Base-by-base conservation (phyloP, 1,140 invertebrate genomes). In the Drosophila jambulina region DNA sequence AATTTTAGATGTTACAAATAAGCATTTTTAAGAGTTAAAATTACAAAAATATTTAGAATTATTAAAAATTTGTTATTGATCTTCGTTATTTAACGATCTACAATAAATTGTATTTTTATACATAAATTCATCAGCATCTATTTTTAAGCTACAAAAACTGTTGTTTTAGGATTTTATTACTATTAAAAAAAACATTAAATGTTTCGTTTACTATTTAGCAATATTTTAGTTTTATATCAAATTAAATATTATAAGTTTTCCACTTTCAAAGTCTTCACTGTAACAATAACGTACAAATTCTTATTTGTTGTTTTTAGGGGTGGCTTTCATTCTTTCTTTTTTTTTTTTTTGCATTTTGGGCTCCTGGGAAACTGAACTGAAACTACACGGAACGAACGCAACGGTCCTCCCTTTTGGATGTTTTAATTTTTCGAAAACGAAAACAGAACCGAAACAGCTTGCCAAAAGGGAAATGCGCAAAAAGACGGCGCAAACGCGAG, bases 401-500 rank as follows among this genome's bases (percentile, higher is more conserved):
- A 38, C 48, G 49, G 49, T 51, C 34, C 34, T 68, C 62, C 67
- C 63, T 60, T 38, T 58, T 69, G 77, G 75, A 82, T 83, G 65
- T 83, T 83, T 78, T 74, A 59, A 59, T 65, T 63, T 71, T 62
- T 78, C 40, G 78, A 86, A 79, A 83, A 88, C 71, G 82, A 90
- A 82, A 75, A 78, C 86, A 90, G 75, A 77, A 78, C 40, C 75
- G 53, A 76, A 75, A 63, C 59, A 72, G 76, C 40, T 42, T 25
- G 60, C 67, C 48, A 72, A 79, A 56, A 79, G 68, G 46, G 68
- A 67, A 88, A 90, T 88, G 80, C 80, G 85, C 85, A 88, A 90
- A 88, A 79, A 80, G 67, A 90, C 85, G 79, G 85, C 85, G 85
- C 85, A 88, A 90, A 90, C 85, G 85, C 85, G 81, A 78, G 75